Evolutionary conservation across 2,888 invertebrate genomes (phyloP), one percentile per base, ranked within the genome.

Genomic region (Cheilosia vernalis): DNA sequence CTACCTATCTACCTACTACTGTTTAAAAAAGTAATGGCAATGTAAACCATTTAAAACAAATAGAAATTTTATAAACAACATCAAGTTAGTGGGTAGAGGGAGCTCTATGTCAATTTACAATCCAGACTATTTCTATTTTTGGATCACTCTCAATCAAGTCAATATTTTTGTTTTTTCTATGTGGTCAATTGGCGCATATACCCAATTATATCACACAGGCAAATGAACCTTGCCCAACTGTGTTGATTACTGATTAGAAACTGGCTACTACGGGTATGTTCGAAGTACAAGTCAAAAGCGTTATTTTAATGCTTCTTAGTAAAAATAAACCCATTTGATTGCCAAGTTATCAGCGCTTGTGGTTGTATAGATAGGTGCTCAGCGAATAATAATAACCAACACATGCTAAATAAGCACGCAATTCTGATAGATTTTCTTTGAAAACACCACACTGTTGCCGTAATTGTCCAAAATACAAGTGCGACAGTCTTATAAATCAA

Each of bases 381-480:
- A 17, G 44, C 7, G 44, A 44, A 42, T 42, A 30, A 13, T 3
- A 37, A 37, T 13, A 44, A 17, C 17, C 44, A 44, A 44, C n/a
- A n/a, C 42, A 15, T 44, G 47, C 9, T 17, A 19, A 19, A 47
- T 19, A 19, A 19, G 9, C 17, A 17, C 17, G 10, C 17, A 47
- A 44, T 17, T 44, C 15, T 44, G 24, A 24, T 7, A 19, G 21
- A 19, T 21, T 49, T 37, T 60, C 7, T 56, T 58, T 37, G 19
- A 37, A 58, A 37, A 30, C 27, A 60, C 15, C 3, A 27, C 44
- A 51, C 24, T 9, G 5, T 49, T 33, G 21, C 33, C 17, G 2
- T 42, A 66, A 27, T 27, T 53, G 27, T 55, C 47, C 33, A 70
- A 56, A 56, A 70, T 63, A 78, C 51, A 51, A 24, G 21, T 51